Percentiles rank a stretch among this genome's conserved stretches.
Conservation (phyloP, 2,888 invertebrate species). For the Graphium colonna region DNA sequence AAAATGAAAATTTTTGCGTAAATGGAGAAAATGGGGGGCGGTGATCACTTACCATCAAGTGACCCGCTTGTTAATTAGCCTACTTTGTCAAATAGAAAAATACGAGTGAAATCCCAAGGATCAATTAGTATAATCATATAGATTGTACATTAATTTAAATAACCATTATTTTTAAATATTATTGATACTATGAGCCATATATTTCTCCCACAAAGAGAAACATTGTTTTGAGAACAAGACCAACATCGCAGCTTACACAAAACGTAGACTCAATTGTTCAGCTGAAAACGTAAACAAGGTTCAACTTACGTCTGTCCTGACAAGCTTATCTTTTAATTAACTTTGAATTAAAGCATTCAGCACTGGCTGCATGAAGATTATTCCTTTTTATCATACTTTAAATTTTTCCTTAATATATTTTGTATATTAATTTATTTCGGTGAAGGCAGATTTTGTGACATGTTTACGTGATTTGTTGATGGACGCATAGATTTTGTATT, state of each 20-base stretch:
- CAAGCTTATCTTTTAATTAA: background rate
- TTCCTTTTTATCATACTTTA: background rate
- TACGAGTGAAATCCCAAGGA: too few relatives aligned
- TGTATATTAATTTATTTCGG: background rate
- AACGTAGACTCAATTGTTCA: background rate
- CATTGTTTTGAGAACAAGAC: background rate
- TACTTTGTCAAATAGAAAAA: too few relatives aligned
- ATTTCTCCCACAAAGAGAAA: background rate
- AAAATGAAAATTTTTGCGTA: too few relatives aligned
- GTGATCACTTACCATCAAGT: too few relatives aligned
- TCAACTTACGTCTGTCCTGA: background rate
- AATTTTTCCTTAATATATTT: background rate
- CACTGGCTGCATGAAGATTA: background rate
- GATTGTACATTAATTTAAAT: background rate
- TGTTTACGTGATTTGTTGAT: background rate
- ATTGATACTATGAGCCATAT: background rate
- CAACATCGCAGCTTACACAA: background rate
- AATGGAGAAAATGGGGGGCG: too few relatives aligned
- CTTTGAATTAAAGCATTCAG: background rate
- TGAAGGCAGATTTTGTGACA: background rate
- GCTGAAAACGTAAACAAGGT: background rate
- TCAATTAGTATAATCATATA: background rate
- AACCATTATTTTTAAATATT: background rate
- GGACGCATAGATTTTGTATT: constrained; percentile 1
- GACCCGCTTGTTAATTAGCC: too few relatives aligned